These are phyloP conservation scores for Drosophila subpulchrella DNA, from an alignment of 1,140 invertebrate species.

Conservation along the genomic window DNA sequence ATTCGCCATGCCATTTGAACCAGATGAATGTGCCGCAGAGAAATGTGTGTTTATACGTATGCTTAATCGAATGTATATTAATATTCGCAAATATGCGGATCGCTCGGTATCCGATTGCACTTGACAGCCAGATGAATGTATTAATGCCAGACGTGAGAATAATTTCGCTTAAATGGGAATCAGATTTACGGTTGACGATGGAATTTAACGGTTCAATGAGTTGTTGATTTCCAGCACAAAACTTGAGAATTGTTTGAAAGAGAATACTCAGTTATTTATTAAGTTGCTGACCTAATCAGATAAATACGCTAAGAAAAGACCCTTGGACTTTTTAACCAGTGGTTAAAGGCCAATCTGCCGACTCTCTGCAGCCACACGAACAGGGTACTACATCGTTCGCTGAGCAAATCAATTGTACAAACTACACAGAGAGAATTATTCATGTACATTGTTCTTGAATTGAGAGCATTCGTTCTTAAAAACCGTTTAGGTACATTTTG, in stretches of 20 bases:
- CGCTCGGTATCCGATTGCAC: conserved; percentile 22
- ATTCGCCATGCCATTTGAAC: conserved; percentile 45
- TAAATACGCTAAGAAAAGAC: too few species aligned
- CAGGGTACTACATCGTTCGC: too few species aligned
- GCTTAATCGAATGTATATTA: conserved; percentile 33
- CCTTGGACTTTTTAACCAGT: too few species aligned
- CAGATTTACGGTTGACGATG: neutral
- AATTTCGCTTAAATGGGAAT: neutral
- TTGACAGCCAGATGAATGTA: conserved; percentile 11
- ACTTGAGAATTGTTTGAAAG: neutral
- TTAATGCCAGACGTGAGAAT: conserved; percentile 4
- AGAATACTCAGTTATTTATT: too few species aligned
- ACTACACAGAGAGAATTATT: too few species aligned
- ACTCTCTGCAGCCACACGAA: too few species aligned
- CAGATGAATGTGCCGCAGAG: conserved; percentile 27
- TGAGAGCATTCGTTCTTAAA: too few species aligned
- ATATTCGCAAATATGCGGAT: conserved; percentile 13
- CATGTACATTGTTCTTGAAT: too few species aligned
- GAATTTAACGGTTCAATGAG: neutral
- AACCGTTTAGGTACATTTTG: too few species aligned
- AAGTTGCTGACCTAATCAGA: too few species aligned
- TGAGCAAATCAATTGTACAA: too few species aligned
- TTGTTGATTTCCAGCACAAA: neutral
- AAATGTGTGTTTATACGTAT: conserved; percentile 9
- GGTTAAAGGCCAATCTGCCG: too few species aligned